Conservation (phyloP, 53 echinoderm and acorn worm genomes). For the Mesocentrotus franciscanus region DNA sequence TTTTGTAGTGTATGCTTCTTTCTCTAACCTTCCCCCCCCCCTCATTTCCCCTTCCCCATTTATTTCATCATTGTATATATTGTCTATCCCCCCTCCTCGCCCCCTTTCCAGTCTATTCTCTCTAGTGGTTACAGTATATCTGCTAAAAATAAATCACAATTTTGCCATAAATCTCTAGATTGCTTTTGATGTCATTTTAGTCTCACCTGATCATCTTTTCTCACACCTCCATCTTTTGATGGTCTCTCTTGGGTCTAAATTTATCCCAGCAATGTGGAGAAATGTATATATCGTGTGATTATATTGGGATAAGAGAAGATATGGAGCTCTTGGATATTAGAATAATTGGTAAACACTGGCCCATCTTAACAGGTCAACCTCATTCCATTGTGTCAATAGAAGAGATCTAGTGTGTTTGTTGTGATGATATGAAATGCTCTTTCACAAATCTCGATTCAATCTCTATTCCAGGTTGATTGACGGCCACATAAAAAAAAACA, state of each 20-base stretch:
- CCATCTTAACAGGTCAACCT: slow-evolving; percentile 58
- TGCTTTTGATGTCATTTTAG: neutral
- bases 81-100: neutral
- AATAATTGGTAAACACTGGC: slow-evolving; percentile 58
- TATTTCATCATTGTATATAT: neutral
- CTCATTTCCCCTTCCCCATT: no score
- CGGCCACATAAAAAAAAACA: neutral
- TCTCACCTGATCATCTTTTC: neutral
- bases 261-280: neutral
- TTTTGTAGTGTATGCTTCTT: no score
- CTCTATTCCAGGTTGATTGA: slow-evolving; percentile 47
- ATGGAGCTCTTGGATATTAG: slow-evolving; percentile 39
- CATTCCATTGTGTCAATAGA: slow-evolving; percentile 54
- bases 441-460: slow-evolving; percentile 7
- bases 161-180: neutral
- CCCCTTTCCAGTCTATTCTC: neutral
- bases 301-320: slow-evolving; percentile 38
- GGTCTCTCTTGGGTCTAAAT: slow-evolving; percentile 1
- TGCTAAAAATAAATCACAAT: neutral
- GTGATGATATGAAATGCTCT: slow-evolving; percentile 50
- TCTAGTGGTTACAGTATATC: neutral
- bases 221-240: slow-evolving; percentile 26
- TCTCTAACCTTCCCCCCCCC: no score
- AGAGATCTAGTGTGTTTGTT: slow-evolving; percentile 52
- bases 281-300: slow-evolving; percentile 16